Evolutionary conservation across 2,888 invertebrate genomes (phyloP).

Genomic region (Athalia circularis): DNA sequence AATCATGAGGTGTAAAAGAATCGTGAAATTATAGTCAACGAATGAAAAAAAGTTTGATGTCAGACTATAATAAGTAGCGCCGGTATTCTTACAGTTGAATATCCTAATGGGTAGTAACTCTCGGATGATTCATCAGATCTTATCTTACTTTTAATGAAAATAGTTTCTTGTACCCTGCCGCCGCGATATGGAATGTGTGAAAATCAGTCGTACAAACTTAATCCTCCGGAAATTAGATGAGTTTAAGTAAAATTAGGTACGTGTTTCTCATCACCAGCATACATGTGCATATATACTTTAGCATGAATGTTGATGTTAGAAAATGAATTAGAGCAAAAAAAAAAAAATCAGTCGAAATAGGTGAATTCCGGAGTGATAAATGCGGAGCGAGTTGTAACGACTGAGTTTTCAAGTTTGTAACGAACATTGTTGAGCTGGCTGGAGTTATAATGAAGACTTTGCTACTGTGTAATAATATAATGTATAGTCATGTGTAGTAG

Average conservation of each 20-base stretch:
- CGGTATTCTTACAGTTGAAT: constrained; percentile 19
- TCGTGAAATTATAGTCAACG: constrained; percentile 7
- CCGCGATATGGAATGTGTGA: constrained; percentile 28
- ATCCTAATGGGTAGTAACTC: constrained; percentile 39
- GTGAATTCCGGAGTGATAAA: too few relatives aligned
- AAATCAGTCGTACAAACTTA: constrained; percentile 21
- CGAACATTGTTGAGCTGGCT: background rate
- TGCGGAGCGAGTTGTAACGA: too few relatives aligned
- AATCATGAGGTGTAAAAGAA: background rate
- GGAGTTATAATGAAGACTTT: constrained; percentile 2
- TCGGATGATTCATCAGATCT: constrained; percentile 37
- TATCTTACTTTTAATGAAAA: constrained; percentile 42
- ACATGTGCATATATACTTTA: too few relatives aligned
- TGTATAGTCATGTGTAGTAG: background rate
- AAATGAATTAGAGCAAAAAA: too few relatives aligned
- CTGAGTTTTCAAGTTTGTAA: background rate
- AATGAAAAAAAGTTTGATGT: constrained; percentile 12
- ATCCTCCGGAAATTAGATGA: background rate
- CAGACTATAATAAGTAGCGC: background rate
- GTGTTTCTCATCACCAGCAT: background rate
- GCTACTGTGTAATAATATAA: constrained; percentile 9
- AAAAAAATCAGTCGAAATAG: too few relatives aligned
- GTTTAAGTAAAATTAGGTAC: background rate
- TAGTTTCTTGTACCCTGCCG: constrained; percentile 27
- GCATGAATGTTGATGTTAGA: background rate